Evolutionary conservation across 2,797 vertebrate species (phyloP), one percentile per base, ranked within the genome.

Genomic region (Hyperoplus immaculatus): DNA sequence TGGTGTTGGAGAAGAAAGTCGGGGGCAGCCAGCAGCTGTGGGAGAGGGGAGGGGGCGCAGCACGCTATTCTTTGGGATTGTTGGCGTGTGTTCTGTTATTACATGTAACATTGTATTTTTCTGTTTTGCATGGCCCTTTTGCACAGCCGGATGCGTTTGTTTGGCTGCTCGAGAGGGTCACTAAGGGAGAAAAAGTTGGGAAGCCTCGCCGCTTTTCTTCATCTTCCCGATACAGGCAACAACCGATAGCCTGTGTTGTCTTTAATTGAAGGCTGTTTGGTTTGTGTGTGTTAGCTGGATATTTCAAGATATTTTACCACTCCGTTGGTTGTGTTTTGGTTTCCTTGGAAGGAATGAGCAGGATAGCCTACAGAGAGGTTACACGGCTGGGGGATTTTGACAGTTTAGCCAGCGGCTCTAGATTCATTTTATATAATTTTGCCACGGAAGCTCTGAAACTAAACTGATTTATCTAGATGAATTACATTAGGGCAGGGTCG

Each of bases 1-100:
- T 81, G 88, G 77, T 88, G 90, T 81, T 68, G 82, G 76, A 73
- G 72, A 72, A 80, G 82, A 83, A 83, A 91, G 91, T 90, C 87
- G 1, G 80, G 79, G 78, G 74, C 82, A 50, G 77, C 69, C 72
- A 80, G 85, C 88, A 90, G 90, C 89, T 93, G 87, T 83, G 81
- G 80, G 78, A 15, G 42, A 84, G 61, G 14, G 62, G 36, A 16
- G 80, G 89, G 81, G 77, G 59, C 56, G 80, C 81, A 42, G 43
- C 14, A 9, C 41, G 45, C 57, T 9, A 5, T 45, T 80, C 57
- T 83, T 11, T 42, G 42, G 42, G 8, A 8, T 16, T 3, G 38
- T 39, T 16, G 11, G 5, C 29, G 11, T 46, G 1, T 63, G 36
- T 11, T 8, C 6, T 65, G n/a, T 51, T 21, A 36, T 53, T 38